Conservation (phyloP, 2,888 invertebrate species). For the Leptinotarsa juncta region DNA sequence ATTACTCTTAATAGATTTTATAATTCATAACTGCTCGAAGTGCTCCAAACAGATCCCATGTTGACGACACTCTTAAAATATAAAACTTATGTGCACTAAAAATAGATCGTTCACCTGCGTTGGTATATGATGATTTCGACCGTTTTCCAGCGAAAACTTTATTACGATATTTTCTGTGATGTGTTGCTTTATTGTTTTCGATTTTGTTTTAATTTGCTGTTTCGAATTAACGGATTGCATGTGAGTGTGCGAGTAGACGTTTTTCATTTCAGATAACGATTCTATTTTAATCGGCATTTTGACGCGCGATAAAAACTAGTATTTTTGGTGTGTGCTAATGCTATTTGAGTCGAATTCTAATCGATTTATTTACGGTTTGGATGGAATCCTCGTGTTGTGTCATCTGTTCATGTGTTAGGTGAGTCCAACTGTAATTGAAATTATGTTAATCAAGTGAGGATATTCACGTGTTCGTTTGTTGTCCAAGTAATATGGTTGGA, state of each 20-base stretch:
- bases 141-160: conserved; percentile 16
- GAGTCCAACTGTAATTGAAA: background rate
- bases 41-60: conserved; percentile 21
- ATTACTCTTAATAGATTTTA: conserved; percentile 12
- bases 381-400: background rate
- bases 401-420: background rate
- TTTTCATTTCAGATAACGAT: conserved; percentile 15
- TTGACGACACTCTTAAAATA: conserved; percentile 34
- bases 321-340: conserved; percentile 5
- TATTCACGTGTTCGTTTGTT: too few relatives aligned
- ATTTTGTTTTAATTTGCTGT: conserved; percentile 7
- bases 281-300: conserved; percentile 16
- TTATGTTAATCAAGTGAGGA: too few relatives aligned
- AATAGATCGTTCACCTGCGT: conserved; percentile 52
- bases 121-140: conserved; percentile 8
- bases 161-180: conserved; percentile 14
- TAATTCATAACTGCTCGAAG: conserved; percentile 5
- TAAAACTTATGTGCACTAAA: conserved; percentile 42
- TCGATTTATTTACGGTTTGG: background rate
- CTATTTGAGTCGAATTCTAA: background rate
- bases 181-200: conserved; percentile 6
- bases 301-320: conserved; percentile 7
- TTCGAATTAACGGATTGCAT: background rate
- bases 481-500: too few relatives aligned
- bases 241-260: background rate